Base-by-base conservation (phyloP, 2,797 vertebrate species). In the Pangasius larnaudii region DNA sequence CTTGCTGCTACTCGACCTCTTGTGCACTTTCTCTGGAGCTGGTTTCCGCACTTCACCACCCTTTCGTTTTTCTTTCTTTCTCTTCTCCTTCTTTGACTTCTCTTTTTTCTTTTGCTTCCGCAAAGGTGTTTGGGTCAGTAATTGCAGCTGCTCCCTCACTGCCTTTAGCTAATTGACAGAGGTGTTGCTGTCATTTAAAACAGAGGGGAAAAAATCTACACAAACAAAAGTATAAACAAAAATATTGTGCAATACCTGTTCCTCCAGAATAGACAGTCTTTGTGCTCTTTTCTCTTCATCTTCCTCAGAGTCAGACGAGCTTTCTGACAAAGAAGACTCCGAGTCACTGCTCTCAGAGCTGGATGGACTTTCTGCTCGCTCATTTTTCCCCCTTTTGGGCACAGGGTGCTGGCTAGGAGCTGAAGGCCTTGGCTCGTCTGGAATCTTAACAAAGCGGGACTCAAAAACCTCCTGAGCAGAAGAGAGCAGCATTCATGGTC, bases 381-480 rank as follows among this genome's bases (percentile, higher is more conserved):
- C 91, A 87, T 85, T 90, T 77, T 90, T 92, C 42, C 85, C 89
- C 36, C 87, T 93, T 75, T 93, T 95, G 1, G 89, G 90, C 59
- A 53, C 46, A 39, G 33, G 36, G 19, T 90, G 82, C 69, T 91
- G 93, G 36, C 36, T 61, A n/a, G 90, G 51, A 49, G 71, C 1
- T 36, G 75, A 79, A 46, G 81, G 91, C 22, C 67, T 89, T 75
- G 93, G 93, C 85, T 97, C 96, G 39, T 96, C 95, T 19, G 97
- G 94, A 91, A 98, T 94, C 93, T 96, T 97, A 53, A 95, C 93
- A 95, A 96, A 98, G 85, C 95, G 95, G 11, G 92, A 95, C 95
- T 99, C 98, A 93, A 99, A 99, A 88, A 98, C 95, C 69, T 98
- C 97, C 98, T 99, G 91, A 59, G 56, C 63, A 67, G 39, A n/a